A percentile compares a stretch with the other conserved stretches of the same genome.
These are phyloP conservation scores for Nycteola revayana DNA, from an alignment of 2,888 invertebrate genomes.

Conservation along the genomic window DNA sequence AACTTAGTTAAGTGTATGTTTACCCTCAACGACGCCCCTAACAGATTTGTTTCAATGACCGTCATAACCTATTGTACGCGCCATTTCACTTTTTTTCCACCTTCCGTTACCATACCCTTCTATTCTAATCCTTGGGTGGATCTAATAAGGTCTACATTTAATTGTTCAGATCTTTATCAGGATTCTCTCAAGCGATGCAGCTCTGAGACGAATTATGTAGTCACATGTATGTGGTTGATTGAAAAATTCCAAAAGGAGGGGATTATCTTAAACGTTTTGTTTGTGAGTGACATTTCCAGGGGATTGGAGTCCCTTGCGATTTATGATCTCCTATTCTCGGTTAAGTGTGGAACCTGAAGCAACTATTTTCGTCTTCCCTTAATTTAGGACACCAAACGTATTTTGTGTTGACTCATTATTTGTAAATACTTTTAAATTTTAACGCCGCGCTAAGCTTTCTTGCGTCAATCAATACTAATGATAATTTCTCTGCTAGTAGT, in stretches of 20 bases:
- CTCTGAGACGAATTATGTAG: constrained; percentile 65
- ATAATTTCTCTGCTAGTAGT: no score
- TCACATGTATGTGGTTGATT: constrained; percentile 67
- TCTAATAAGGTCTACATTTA: constrained; percentile 28
- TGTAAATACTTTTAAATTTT: no score
- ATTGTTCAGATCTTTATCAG: constrained; percentile 50
- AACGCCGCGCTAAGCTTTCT: no score
- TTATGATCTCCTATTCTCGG: constrained; percentile 49
- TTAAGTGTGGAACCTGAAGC: constrained; percentile 16
- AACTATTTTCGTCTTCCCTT: constrained; percentile 2
- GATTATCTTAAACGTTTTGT: constrained; percentile 56
- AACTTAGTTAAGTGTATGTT: constrained; percentile 44
- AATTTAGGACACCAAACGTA: constrained; percentile 18
- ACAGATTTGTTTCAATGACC: constrained; percentile 64
- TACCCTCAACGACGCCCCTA: constrained; percentile 51
- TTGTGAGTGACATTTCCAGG: constrained; percentile 56
- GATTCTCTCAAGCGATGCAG: constrained; percentile 45
- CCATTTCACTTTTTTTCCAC: constrained; percentile 59
- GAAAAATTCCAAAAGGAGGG: constrained; percentile 68
- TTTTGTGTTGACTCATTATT: constrained; percentile 4
- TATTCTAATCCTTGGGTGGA: constrained; percentile 12
- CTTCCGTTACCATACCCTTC: constrained; percentile 9
- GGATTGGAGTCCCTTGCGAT: constrained; percentile 52
- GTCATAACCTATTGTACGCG: constrained; percentile 59
- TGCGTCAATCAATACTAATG: no score